Evolutionary conservation across 2,888 invertebrate species (phyloP).

Genomic region (Calameuta pallipes): DNA sequence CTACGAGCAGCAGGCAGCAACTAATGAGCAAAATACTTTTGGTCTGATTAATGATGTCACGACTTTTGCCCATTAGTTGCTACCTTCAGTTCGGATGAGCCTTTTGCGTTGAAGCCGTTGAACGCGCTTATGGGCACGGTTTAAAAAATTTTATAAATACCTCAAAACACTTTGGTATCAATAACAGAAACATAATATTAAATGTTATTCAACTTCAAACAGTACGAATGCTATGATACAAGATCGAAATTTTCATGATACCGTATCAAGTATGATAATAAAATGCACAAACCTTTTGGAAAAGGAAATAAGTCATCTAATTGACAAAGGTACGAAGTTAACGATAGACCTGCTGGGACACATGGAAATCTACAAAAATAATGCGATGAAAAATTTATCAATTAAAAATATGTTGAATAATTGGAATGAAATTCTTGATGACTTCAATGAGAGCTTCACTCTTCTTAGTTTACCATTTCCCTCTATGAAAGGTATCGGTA

Average conservation of each 20-base stretch:
- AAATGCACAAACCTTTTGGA: constrained; percentile 34
- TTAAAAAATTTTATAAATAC: neutral
- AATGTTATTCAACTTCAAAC: neutral
- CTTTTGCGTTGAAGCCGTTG: neutral
- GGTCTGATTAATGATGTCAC: neutral
- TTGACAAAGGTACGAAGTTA: constrained; percentile 10
- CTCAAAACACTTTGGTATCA: neutral
- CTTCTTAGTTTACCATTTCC: constrained; percentile 22
- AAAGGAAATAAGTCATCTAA: neutral
- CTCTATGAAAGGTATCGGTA: neutral
- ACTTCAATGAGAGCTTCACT: constrained; percentile 2
- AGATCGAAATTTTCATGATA: constrained; percentile 32
- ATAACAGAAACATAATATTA: neutral
- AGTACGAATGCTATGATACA: constrained; percentile 25
- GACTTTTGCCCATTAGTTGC: neutral
- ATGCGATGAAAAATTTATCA: neutral
- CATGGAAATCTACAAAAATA: neutral
- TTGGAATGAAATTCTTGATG: neutral
- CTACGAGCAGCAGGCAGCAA: neutral
- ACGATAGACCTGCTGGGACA: constrained; percentile 1
- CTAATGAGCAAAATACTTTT: neutral
- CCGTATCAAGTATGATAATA: constrained; percentile 18
- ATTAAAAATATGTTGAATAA: neutral
- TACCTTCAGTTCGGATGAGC: neutral
- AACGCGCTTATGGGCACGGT: neutral